These are phyloP conservation scores for Oenanthe oenanthe DNA, from an alignment of 2,113 vertebrate genomes.

Conservation along the genomic window DNA sequence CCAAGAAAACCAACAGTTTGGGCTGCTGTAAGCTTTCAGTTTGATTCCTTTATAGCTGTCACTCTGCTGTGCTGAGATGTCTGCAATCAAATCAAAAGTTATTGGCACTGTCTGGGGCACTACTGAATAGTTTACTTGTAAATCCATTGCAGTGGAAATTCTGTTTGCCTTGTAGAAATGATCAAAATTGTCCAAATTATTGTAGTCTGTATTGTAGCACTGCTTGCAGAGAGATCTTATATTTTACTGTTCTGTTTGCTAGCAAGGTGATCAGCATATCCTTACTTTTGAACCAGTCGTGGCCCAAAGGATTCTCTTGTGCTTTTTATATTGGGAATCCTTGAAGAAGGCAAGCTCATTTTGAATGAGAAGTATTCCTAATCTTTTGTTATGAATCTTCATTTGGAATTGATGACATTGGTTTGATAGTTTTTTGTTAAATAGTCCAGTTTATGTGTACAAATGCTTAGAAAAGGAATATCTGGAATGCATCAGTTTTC, in stretches of 20 bases:
- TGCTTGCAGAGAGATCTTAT: background rate
- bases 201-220: background rate
- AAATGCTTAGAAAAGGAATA: background rate
- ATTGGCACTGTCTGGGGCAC: background rate
- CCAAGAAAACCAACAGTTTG: background rate
- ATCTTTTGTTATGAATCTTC: background rate
- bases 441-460: background rate
- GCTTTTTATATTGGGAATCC: background rate
- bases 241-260: background rate
- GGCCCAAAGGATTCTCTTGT: background rate
- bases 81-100: background rate
- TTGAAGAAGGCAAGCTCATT: background rate
- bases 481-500: background rate
- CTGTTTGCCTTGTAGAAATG: background rate
- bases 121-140: background rate
- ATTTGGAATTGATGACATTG: background rate
- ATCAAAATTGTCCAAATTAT: background rate
- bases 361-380: background rate
- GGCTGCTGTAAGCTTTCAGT: background rate
- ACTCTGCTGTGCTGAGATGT: background rate
- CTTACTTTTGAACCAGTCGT: background rate
- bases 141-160: background rate
- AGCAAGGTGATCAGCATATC: background rate
- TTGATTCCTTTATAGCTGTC: background rate
- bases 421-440: background rate